Conservation (phyloP, 1,140 invertebrate genomes). For the Elymnias hypermnestra region DNA sequence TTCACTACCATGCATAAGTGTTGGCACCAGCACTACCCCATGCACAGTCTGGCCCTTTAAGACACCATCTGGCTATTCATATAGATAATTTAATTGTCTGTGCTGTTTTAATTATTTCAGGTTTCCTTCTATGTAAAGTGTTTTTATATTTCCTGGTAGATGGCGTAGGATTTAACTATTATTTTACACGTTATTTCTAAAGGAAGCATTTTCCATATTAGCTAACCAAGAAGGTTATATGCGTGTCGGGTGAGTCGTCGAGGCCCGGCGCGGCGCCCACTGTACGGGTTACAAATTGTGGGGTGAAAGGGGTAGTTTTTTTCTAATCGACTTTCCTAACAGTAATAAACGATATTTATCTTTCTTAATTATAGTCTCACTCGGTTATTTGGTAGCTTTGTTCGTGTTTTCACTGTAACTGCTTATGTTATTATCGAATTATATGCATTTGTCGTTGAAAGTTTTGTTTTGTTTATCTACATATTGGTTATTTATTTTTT, state of each 20-base stretch:
- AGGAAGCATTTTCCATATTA: constrained; percentile 35
- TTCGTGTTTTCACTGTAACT: constrained; percentile 61
- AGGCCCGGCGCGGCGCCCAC: constrained; percentile 48
- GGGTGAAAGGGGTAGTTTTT: constrained; percentile 75
- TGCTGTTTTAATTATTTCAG: no score
- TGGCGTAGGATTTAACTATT: no score
- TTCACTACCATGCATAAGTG: no score
- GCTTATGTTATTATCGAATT: constrained; percentile 71
- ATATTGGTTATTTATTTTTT: no score
- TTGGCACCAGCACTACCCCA: no score
- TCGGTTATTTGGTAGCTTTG: constrained; percentile 64
- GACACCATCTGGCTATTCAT: no score
- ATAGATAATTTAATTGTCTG: no score
- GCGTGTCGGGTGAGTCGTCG: constrained; percentile 36
- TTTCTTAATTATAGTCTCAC: constrained; percentile 74
- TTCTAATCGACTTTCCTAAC: constrained; percentile 75
- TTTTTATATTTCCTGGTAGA: no score
- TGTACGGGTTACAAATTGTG: constrained; percentile 75
- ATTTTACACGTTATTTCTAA: no score
- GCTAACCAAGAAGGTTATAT: constrained; percentile 41
- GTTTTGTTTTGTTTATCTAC: not conserved
- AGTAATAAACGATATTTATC: constrained; percentile 76
- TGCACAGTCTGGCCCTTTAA: no score
- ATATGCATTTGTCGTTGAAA: constrained; percentile 52
- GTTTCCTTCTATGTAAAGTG: no score